Base-by-base conservation (phyloP, 2,888 invertebrate genomes). In the Xestia xanthographa region DNA sequence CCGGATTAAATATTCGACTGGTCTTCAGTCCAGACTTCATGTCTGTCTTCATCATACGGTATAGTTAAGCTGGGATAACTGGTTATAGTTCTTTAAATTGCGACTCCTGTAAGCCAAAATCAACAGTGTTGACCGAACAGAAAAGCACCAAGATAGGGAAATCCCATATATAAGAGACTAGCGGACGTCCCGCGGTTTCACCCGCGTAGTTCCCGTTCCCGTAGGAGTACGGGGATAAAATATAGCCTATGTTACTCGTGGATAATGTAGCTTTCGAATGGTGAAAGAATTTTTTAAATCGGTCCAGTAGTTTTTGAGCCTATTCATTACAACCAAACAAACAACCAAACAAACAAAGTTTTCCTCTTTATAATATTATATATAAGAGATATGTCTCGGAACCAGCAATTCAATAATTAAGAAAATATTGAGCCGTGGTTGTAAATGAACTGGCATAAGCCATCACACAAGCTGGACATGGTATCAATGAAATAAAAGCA, bases 1-100 rank as follows among this genome's bases (percentile, higher is more conserved):
- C 62, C 6, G 43, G 63, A 68, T 66, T 48, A 66, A 78, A 53
- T 70, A 58, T 69, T 65, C 58, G 20, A 60, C 66, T 22, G 14
- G 43, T 22, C 58, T 77, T 45, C 17, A 20, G 56, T 43, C 48
- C 41, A 56, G 75, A 65, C 53, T 53, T 63, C 41, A 48, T 63
- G 50, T 73, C 38, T 81, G 26, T 43, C 48, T 63, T 56, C 22
- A 48, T 73, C 29, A 22, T 53, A 53, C 34, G 3, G 1, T 63
- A n/a, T 38, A 11, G 38, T 53, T 63, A 45, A 45, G n/a, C n/a
- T 66, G 8, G 22, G 8, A 29, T 2, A 29, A n/a, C 14, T 45
- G 34, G 26, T 6, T 5, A n/a, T 34, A 8, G 4, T 20, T 22
- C 12, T 34, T 34, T 20, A 26, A 34, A 17, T 58, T 29, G 5